Base-by-base conservation (phyloP, 2,888 invertebrate genomes). In the Opisthograptis luteolata region DNA sequence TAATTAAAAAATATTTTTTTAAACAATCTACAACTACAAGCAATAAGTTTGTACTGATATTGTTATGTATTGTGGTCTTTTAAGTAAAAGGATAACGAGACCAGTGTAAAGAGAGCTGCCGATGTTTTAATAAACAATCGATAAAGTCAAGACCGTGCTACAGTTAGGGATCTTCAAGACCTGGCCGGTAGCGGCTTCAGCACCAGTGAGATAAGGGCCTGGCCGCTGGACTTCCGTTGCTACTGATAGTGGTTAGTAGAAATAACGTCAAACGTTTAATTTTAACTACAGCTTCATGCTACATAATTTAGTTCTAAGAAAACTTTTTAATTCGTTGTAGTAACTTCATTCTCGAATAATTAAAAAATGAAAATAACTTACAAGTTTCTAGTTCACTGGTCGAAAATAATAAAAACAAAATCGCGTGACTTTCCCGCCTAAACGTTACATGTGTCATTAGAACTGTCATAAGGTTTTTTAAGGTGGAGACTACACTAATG, bases 401-500 rank as follows among this genome's bases (percentile, higher is more conserved):
- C 62, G 55, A 68, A 76, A 70, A 72, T 72, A n/a, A n/a, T 66
- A 74, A 68, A 74, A 75, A 58, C 70, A 70, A 71, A 75, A 72
- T 89, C 71, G 89, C 89, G 88, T 89, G 89, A 82, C 81, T 58
- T 73, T 77, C 78, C 78, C 84, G 82, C 83, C 87, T 78, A 83
- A 87, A 83, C 69, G 71, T n/a, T n/a, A n/a, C 72, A 67, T 74
- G 69, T 82, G 84, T 83, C 84, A 85, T 85, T 81, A 83, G 75
- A 72, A 73, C 70, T 70, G 72, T 75, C 79, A 76, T 77, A 83
- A 80, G 81, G 79, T 80, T 81, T 84, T 84, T 83, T 81, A 86
- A 86, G 84, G 83, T 73, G 73, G 69, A 76, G 74, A 49, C 72
- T 70, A 76, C 73, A 75, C 77, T 87, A 87, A 88, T 87, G 87